A percentile compares a stretch with the other conserved stretches of the same genome.
phyloP scores from a whole-genome alignment of 2,113 vertebrate species.

The Indicator maculatus region DNA sequence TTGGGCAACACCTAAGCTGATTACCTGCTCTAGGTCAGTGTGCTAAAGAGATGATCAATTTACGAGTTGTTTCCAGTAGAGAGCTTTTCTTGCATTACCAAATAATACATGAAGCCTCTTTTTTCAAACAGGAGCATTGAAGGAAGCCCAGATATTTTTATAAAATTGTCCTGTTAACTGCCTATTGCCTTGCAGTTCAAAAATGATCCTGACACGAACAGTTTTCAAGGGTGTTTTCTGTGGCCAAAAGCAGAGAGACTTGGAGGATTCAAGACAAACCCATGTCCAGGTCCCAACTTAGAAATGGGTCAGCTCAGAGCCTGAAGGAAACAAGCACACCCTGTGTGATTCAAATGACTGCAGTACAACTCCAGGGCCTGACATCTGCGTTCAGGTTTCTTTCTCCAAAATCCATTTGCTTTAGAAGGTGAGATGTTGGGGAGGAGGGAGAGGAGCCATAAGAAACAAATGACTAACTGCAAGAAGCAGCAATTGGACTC shows the following conservation, averaged over 20 bases:
- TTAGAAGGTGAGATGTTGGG: slow-evolving; percentile 24
- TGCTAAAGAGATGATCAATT: not conserved
- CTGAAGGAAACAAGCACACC: not conserved
- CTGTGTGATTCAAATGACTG: not conserved
- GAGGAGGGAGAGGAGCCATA: slow-evolving; percentile 12
- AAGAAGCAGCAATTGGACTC: slow-evolving; percentile 69
- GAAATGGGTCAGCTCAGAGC: not conserved
- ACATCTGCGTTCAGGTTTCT: not conserved
- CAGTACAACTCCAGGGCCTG: not conserved
- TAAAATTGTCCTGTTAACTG: not conserved
- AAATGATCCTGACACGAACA: not conserved
- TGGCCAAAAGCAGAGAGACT: not conserved
- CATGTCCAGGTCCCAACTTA: not conserved
- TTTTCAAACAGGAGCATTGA: not conserved
- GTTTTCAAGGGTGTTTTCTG: not conserved
- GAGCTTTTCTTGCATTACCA: not conserved
- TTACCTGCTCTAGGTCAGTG: not conserved
- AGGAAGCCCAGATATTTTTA: not conserved
- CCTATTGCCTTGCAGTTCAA: not conserved
- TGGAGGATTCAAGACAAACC: not conserved
- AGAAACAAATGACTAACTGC: slow-evolving; percentile 70
- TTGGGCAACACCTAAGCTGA: not conserved
- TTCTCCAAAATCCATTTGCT: not conserved
- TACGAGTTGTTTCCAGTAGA: not conserved
- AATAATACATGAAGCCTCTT: not conserved